These are phyloP conservation scores for Capitella teleta DNA, from an alignment of 1,140 invertebrate species.

Conservation along the genomic window DNA sequence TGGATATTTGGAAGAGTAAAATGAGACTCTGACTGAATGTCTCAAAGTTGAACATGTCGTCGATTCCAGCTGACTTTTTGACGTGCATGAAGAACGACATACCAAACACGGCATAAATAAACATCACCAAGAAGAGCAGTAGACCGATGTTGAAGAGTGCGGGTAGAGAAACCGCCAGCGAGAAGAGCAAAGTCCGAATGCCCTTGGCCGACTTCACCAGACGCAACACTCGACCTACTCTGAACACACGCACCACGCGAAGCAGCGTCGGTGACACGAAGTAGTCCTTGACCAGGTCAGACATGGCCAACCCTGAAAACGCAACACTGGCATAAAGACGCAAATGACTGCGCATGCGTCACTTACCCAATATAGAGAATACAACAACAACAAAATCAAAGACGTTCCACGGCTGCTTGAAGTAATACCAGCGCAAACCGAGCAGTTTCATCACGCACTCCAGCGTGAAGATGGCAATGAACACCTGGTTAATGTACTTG, in stretches of 20 bases:
- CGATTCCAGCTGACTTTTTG: constrained; percentile 80
- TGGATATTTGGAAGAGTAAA: constrained; percentile 92
- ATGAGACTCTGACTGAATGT: constrained; percentile 98
- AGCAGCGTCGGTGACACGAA: constrained; percentile 85
- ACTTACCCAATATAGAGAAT: constrained; percentile 67
- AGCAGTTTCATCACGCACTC: constrained; percentile 97
- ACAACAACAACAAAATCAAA: constrained; percentile 99
- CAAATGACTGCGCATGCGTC: background rate
- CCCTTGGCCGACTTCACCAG: constrained; percentile 91
- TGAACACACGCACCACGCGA: constrained; percentile 91
- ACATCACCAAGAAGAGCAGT: constrained; percentile 94
- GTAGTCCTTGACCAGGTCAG: constrained; percentile 44
- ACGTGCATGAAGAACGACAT: constrained; percentile 99
- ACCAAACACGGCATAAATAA: constrained; percentile 97
- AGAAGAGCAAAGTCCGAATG: constrained; percentile 90
- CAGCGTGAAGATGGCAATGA: constrained; percentile 94
- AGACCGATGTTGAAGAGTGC: constrained; percentile 98
- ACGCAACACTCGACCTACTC: constrained; percentile 90
- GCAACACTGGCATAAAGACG: background rate
- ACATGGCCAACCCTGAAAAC: constrained; percentile 11
- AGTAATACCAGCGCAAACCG: constrained; percentile 92
- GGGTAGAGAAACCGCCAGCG: constrained; percentile 92
- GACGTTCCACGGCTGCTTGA: constrained; percentile 98
- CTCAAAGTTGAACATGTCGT: constrained; percentile 96
- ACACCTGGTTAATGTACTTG: constrained; percentile 87